Evolutionary conservation across 2,797 vertebrate species (phyloP).

Genomic region (Petrocephalus sullivani): DNA sequence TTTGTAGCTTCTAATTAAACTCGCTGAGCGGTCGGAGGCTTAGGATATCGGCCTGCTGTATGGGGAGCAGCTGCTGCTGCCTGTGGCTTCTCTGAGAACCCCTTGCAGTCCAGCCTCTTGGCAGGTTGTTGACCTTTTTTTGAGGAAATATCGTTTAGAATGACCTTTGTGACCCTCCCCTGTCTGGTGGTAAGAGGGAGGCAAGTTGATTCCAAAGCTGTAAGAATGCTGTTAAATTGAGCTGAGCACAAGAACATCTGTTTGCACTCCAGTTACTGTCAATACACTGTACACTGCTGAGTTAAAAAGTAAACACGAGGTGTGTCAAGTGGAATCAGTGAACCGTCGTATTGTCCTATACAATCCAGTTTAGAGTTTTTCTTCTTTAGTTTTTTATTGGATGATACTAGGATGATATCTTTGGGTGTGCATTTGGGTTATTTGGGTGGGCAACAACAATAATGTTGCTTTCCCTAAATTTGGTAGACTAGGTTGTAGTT

Average conservation of each 20-base stretch:
- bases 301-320: neutral
- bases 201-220: neutral
- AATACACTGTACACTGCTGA: neutral
- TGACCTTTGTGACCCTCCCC: neutral
- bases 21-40: conserved; percentile 27
- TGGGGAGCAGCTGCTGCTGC: neutral
- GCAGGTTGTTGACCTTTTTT: neutral
- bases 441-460: neutral
- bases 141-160: neutral
- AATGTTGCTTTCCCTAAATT: no score
- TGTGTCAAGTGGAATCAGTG: neutral
- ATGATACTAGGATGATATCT: neutral
- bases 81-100: neutral
- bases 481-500: neutral
- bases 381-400: neutral
- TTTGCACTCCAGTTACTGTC: neutral
- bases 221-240: neutral
- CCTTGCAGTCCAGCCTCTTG: neutral
- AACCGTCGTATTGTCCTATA: neutral
- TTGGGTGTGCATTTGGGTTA: neutral
- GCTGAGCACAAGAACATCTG: neutral
- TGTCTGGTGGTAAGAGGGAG: neutral
- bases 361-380: neutral
- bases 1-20: conserved; percentile 33
- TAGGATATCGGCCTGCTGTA: neutral